Evolutionary conservation across 2,888 invertebrate species (phyloP), one percentile per base, ranked within the genome.

Genomic region (Netelia fuscicornis): DNA sequence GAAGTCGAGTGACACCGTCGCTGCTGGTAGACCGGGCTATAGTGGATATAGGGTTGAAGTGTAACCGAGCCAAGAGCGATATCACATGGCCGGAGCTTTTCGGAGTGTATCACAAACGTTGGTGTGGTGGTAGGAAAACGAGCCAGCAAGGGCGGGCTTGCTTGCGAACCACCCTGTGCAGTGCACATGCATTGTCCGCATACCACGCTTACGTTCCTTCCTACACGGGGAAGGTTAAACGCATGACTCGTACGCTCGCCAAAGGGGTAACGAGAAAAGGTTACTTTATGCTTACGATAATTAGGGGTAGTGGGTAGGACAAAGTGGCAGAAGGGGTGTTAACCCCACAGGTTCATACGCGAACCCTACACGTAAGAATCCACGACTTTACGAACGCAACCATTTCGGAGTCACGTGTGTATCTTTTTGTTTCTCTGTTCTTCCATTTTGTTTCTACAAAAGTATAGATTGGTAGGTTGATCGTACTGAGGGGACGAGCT

Each of bases 51-150:
- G 54, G 56, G 77, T 56, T 56, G 42, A 62, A 78, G 56, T 68
- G 83, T 79, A 74, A 83, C 81, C 81, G 84, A 81, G 81, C 81
- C 81, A 81, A 84, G 81, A 84, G 76, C 77, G 72, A 84, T 81
- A 84, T 77, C 84, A 84, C 77, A 72, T 72, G 83, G 62, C 67
- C 42, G 54, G 67, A 74, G 79, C 85, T 83, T 83, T 85, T 78
- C 82, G 54, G 78, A 85, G 85, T 83, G 81, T 75, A 82, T 79
- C 82, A 83, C 85, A 83, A 79, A 75, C 83, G 78, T 70, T 44
- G 20, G 72, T n/a, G 48, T 48, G 30, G 62, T 30, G 52, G 74
- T 44, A 48, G 60, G 52, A 30, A 64, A 72, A 65, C 44, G 17
- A 65, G 82, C 76, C 82, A 37, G 62, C 78, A 79, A 79, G 78